These are phyloP conservation scores for Phymanthus crucifer DNA, from an alignment of 92 coral and sea anemone genomes.

Conservation along the genomic window DNA sequence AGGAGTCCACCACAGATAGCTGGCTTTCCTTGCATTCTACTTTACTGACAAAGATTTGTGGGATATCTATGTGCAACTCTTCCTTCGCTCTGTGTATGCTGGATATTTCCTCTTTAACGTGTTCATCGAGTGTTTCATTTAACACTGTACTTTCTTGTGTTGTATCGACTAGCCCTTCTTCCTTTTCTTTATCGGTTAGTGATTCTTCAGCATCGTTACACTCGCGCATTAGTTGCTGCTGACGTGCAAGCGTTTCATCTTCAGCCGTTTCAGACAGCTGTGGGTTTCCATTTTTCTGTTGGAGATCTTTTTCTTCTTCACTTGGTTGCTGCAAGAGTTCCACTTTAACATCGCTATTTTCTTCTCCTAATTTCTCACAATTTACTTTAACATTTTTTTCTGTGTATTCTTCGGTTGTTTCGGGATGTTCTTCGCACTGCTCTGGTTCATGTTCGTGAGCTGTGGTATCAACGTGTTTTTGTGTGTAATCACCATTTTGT, in stretches of 20 bases:
- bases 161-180: neutral
- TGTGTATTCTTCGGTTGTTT: neutral
- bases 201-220: neutral
- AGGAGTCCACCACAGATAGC: neutral
- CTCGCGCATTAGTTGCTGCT: neutral
- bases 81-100: slow-evolving; percentile 1
- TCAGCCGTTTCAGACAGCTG: slow-evolving; percentile 5
- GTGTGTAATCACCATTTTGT: neutral
- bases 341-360: neutral
- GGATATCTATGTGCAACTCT: slow-evolving; percentile 9
- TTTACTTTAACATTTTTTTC: neutral
- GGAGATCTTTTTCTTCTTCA: neutral
- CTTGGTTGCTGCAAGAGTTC: neutral
- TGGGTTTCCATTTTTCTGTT: neutral
- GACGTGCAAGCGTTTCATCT: neutral
- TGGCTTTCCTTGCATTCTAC: neutral
- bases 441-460: neutral
- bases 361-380: neutral
- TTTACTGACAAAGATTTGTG: neutral
- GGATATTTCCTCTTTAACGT: neutral
- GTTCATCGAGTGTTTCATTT: neutral
- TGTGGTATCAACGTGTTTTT: neutral
- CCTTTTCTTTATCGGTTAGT: neutral
- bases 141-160: neutral
- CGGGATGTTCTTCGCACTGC: neutral